phyloP scores from a whole-genome alignment of 2,113 vertebrate genomes.

The human region DNA sequence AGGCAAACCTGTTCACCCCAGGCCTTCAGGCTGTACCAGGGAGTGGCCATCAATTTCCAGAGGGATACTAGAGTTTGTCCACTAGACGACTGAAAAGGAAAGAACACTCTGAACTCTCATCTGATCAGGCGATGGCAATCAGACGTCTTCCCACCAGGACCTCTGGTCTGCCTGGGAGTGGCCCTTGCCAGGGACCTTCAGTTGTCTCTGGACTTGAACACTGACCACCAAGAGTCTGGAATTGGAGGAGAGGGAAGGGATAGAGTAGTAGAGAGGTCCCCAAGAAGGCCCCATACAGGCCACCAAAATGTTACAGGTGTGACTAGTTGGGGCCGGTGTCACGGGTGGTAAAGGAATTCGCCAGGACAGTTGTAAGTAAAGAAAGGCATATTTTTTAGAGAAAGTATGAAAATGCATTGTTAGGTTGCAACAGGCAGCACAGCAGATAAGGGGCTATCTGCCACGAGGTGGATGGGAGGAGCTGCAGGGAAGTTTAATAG shows the following conservation, averaged over 20 bases:
- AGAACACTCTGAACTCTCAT: background rate
- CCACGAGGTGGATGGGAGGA: too few species aligned
- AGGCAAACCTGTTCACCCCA: background rate
- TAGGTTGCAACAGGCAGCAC: too few species aligned
- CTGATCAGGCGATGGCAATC: background rate
- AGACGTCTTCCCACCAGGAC: background rate
- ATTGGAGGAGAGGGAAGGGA: background rate
- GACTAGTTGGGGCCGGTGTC: background rate
- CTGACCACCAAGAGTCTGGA: background rate
- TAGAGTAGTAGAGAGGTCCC: background rate
- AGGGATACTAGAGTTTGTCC: background rate
- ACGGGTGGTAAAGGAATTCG: background rate
- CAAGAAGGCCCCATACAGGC: background rate
- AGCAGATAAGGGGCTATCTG: too few species aligned
- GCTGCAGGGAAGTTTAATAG: too few species aligned
- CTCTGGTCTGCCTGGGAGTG: background rate
- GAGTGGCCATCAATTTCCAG: background rate
- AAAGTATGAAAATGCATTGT: background rate
- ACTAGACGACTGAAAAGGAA: background rate
- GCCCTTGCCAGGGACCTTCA: background rate
- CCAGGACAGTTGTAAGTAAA: background rate
- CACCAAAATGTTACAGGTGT: background rate
- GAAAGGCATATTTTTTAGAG: background rate
- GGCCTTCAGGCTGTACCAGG: background rate
- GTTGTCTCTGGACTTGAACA: background rate